Conservation (phyloP, 2,113 vertebrate species). For the Dinomys branickii region DNA sequence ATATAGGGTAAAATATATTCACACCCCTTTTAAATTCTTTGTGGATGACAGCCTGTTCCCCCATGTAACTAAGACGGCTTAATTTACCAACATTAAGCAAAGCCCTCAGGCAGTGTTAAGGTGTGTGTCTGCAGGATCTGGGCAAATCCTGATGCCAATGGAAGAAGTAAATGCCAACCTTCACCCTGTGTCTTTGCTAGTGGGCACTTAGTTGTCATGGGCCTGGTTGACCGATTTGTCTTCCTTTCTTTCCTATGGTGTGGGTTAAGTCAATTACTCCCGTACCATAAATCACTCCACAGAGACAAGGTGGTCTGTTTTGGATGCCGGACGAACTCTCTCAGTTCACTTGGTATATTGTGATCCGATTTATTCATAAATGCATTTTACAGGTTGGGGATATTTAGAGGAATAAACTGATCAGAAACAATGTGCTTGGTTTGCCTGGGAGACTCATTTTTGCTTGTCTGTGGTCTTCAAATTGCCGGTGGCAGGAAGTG, state of each 20-base stretch:
- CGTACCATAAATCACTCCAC: background rate
- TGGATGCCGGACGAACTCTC: slow-evolving; percentile 10
- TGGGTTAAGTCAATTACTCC: background rate
- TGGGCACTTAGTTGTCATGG: background rate
- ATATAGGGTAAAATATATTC: background rate
- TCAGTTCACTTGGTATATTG: background rate
- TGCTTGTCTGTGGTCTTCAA: background rate
- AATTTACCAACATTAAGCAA: background rate
- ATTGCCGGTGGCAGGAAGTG: background rate
- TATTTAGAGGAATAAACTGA: background rate
- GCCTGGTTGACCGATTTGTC: background rate
- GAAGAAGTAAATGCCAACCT: background rate
- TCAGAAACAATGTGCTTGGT: background rate
- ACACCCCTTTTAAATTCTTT: background rate
- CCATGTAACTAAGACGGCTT: background rate
- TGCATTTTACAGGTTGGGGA: background rate
- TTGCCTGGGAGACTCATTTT: slow-evolving; percentile 7
- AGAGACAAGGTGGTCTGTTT: background rate
- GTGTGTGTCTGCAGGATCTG: background rate
- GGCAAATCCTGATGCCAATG: background rate
- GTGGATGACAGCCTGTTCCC: background rate
- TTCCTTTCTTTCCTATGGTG: background rate
- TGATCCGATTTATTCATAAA: background rate
- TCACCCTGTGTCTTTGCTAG: background rate
- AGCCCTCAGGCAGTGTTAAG: background rate